Evolutionary conservation across 2,797 vertebrate genomes (phyloP), one percentile per base, ranked within the genome.

Genomic region (Crenichthys baileyi): DNA sequence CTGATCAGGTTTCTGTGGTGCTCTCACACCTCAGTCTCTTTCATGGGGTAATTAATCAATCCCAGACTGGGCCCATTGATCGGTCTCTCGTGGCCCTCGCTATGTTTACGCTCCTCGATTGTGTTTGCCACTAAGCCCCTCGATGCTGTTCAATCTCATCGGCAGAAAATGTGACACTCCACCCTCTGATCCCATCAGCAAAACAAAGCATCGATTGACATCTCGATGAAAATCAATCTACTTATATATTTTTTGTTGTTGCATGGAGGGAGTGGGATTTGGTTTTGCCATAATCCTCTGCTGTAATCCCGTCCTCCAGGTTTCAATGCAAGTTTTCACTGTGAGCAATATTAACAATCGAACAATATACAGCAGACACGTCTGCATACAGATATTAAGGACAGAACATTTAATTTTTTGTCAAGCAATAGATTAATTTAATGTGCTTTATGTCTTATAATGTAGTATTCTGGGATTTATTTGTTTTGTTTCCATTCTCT

Each of bases 81-180:
- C 91, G 85, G 88, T 90, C 89, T 89, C 85, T 89, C 77, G 90
- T 85, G 82, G 87, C 90, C 90, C 90, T 89, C 78, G 82, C 87
- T 94, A 85, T 94, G 93, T 95, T 93, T 94, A 95, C 94, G 90
- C 93, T 94, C 89, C 94, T 94, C 93, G 91, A 95, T 94, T 94
- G 92, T 93, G 89, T 94, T 95, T 95, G 93, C 94, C 94, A 95
- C 93, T 94, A 94, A 94, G 92, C 91, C 92, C 87, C 93, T 93
- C 83, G 81, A 87, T 86, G 90, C 89, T 83, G 93, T 88, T 95
- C 94, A 93, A 94, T 94, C 94, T 94, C 91, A 91, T 92, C 83
- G 91, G 91, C 91, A 90, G 87, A 92, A 89, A 90, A 92, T 92
- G 91, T 93, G 93, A 94, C 94, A 94, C 88, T 86, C 85, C 86